These are phyloP conservation scores for Eilema caniola DNA, from an alignment of 2,888 invertebrate species.

Conservation along the genomic window DNA sequence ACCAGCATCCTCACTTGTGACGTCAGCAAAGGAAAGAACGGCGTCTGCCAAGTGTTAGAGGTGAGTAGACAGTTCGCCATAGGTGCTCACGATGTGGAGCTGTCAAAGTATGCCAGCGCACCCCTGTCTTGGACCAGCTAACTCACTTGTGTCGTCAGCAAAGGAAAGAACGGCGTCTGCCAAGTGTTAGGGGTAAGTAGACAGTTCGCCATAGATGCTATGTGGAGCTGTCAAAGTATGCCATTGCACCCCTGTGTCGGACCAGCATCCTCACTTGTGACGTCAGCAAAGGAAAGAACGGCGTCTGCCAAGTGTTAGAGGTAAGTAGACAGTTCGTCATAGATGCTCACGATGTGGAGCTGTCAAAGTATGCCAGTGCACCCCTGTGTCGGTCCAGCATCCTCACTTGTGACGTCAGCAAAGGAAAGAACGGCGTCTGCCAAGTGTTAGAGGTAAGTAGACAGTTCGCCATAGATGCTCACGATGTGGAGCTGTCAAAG, in stretches of 20 bases:
- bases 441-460: slow-evolving; percentile 61
- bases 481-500: slow-evolving; percentile 69
- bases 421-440: slow-evolving; percentile 57
- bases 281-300: slow-evolving; percentile 49
- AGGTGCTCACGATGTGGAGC: slow-evolving; percentile 72
- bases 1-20: slow-evolving; percentile 58
- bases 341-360: slow-evolving; percentile 72
- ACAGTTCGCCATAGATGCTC: slow-evolving; percentile 77
- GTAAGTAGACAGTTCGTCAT: slow-evolving; percentile 81
- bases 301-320: slow-evolving; percentile 62
- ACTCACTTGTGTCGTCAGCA: slow-evolving; percentile 53
- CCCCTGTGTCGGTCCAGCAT: slow-evolving; percentile 53
- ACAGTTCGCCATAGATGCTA: slow-evolving; percentile 79
- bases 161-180: slow-evolving; percentile 57
- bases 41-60: slow-evolving; percentile 62
- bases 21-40: slow-evolving; percentile 49
- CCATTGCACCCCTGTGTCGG: slow-evolving; percentile 55
- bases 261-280: slow-evolving; percentile 58
- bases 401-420: slow-evolving; percentile 53
- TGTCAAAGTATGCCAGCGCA: slow-evolving; percentile 64
- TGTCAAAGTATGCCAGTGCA: slow-evolving; percentile 64
- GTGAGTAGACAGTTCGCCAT: slow-evolving; percentile 81
- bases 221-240: slow-evolving; percentile 66
- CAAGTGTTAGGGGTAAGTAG: slow-evolving; percentile 61
- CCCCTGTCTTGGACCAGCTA: slow-evolving; percentile 53